Conservation (phyloP, 2,888 invertebrate species). For the Lissonota sp. region DNA sequence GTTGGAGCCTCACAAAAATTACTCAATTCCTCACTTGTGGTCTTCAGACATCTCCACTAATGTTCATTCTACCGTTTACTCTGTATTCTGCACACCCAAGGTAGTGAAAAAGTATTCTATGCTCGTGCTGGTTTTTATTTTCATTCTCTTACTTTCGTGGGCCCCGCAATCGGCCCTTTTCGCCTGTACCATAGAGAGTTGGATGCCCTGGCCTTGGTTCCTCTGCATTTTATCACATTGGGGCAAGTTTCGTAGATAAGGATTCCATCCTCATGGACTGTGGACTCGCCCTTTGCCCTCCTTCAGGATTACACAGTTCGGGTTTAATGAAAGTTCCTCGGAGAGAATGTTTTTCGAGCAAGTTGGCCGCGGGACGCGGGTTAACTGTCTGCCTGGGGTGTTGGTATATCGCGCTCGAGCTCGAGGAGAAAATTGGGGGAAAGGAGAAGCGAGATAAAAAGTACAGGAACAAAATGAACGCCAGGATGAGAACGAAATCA, state of each 20-base stretch:
- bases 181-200: slow-evolving; percentile 7
- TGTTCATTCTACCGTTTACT: slow-evolving; percentile 51
- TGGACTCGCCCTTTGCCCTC: slow-evolving; percentile 28
- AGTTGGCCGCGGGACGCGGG: slow-evolving; percentile 42
- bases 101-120: background rate
- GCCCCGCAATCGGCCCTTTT: slow-evolving; percentile 24
- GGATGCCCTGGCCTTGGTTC: slow-evolving; percentile 22
- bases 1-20: slow-evolving; percentile 33
- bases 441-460: slow-evolving; percentile 12
- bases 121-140: background rate
- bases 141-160: background rate
- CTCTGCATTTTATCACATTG: slow-evolving; percentile 73
- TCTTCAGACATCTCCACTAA: slow-evolving; percentile 60
- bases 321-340: slow-evolving; percentile 76
- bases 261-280: slow-evolving; percentile 57
- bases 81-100: slow-evolving; percentile 42
- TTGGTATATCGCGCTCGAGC: slow-evolving; percentile 41
- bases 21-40: slow-evolving; percentile 32
- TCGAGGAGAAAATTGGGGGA: slow-evolving; percentile 23
- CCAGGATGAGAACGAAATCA: slow-evolving; percentile 20
- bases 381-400: slow-evolving; percentile 12
- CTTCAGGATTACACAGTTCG: slow-evolving; percentile 58
- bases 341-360: slow-evolving; percentile 60
- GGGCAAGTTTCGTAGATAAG: slow-evolving; percentile 76
- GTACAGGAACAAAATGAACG: slow-evolving; percentile 37